Evolutionary conservation across 2,888 invertebrate genomes (phyloP).

Genomic region (Ferrisia virgata): DNA sequence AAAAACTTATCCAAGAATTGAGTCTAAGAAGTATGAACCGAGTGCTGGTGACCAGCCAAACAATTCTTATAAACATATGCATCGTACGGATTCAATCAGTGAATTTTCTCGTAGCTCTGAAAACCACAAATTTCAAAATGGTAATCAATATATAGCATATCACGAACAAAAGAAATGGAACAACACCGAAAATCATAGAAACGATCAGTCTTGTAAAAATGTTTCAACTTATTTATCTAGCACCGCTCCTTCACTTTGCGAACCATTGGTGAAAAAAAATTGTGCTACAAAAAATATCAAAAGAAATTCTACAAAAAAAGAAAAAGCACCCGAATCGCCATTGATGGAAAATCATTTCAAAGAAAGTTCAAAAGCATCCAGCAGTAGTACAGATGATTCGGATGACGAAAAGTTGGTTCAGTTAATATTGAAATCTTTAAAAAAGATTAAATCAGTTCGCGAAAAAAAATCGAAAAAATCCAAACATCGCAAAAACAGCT

Average conservation of each 20-base stretch:
- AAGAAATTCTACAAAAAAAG: neutral
- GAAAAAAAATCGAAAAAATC: neutral
- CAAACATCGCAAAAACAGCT: neutral
- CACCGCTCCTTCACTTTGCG: neutral
- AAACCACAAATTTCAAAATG: neutral
- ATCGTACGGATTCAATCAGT: neutral
- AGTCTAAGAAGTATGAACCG: neutral
- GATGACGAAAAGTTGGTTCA: neutral
- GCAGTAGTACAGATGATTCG: neutral
- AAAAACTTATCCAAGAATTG: neutral
- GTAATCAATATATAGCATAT: neutral
- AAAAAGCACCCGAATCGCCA: neutral
- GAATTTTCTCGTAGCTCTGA: neutral
- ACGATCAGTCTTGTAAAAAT: neutral
- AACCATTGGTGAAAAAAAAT: neutral
- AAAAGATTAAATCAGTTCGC: neutral
- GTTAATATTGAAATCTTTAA: neutral
- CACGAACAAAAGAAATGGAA: neutral
- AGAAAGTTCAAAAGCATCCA: neutral
- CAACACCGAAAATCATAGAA: neutral
- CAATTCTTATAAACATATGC: neutral
- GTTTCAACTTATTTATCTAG: neutral
- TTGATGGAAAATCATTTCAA: neutral
- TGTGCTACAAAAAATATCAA: neutral
- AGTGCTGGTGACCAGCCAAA: neutral